Percentiles rank a stretch among this genome's conserved stretches.
These are phyloP conservation scores for Xyrichtys novacula DNA, from an alignment of 2,797 vertebrate genomes.

Conservation along the genomic window DNA sequence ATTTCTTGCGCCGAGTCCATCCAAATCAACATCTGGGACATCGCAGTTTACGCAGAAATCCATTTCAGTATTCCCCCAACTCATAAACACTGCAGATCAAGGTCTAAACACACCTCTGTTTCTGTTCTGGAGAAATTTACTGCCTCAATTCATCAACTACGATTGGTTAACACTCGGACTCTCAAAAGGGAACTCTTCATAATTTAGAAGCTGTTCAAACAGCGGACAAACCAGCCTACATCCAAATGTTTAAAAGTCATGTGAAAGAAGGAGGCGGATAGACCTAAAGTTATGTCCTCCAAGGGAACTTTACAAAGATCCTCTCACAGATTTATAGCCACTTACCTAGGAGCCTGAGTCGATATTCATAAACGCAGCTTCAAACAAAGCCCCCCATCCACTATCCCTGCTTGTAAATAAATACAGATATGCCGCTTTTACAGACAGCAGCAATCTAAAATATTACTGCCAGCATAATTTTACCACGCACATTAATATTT, in stretches of 20 bases:
- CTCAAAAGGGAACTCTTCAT: slow-evolving; percentile 69
- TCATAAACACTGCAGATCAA: slow-evolving; percentile 71
- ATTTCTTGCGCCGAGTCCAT: slow-evolving; percentile 26
- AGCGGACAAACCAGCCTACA: slow-evolving; percentile 67
- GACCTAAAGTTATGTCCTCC: slow-evolving; percentile 84
- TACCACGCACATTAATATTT: slow-evolving; percentile 87
- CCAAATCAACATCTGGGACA: slow-evolving; percentile 62
- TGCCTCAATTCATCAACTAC: slow-evolving; percentile 69
- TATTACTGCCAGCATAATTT: slow-evolving; percentile 88
- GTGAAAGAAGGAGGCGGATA: slow-evolving; percentile 78
- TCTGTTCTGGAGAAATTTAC: slow-evolving; percentile 61
- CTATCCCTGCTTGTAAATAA: slow-evolving; percentile 86
- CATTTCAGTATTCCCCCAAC: slow-evolving; percentile 57
- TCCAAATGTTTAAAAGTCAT: slow-evolving; percentile 86
- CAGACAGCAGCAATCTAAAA: slow-evolving; percentile 88
- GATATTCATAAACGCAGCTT: slow-evolving; percentile 88
- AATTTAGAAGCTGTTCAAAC: slow-evolving; percentile 79
- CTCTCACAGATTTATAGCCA: slow-evolving; percentile 85
- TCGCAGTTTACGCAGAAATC: slow-evolving; percentile 44
- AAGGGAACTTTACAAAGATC: slow-evolving; percentile 84
- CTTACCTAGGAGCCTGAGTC: slow-evolving; percentile 84
- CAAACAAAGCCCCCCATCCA: slow-evolving; percentile 83
- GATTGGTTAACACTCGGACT: slow-evolving; percentile 73
- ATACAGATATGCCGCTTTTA: slow-evolving; percentile 87
- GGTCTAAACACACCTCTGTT: slow-evolving; percentile 62